Conservation (phyloP, 2,113 vertebrate species). For the Lepidothrix coronata region DNA sequence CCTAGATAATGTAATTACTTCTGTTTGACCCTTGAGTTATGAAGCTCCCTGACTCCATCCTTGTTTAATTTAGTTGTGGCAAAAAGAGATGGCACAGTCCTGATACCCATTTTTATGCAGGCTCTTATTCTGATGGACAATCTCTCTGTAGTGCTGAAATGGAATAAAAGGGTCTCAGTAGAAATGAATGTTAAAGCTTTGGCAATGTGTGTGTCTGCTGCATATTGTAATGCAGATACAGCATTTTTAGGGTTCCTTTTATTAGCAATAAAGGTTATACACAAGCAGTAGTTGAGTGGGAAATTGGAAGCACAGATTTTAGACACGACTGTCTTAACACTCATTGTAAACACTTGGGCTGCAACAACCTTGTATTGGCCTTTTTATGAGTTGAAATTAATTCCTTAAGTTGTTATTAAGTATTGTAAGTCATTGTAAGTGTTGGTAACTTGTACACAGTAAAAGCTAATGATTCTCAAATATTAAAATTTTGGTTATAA, state of each 20-base stretch:
- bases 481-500: not conserved
- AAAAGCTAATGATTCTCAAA: not conserved
- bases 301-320: not conserved
- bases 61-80: not conserved
- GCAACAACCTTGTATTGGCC: not conserved
- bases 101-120: not conserved
- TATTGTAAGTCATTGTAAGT: not conserved
- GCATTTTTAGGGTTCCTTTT: not conserved
- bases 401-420: not conserved
- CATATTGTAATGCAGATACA: not conserved
- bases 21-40: not conserved
- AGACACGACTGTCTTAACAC: not conserved
- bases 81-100: not conserved
- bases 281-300: not conserved
- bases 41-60: not conserved
- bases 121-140: not conserved
- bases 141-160: not conserved
- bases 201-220: not conserved
- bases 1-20: not conserved
- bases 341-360: not conserved
- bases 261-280: not conserved
- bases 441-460: not conserved
- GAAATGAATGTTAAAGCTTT: not conserved
- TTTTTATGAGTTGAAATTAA: not conserved
- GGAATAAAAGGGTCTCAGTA: not conserved